A percentile compares a stretch with the other conserved stretches of the same genome.
Conservation (phyloP, 2,113 vertebrate species). For the Theristicus caerulescens region DNA sequence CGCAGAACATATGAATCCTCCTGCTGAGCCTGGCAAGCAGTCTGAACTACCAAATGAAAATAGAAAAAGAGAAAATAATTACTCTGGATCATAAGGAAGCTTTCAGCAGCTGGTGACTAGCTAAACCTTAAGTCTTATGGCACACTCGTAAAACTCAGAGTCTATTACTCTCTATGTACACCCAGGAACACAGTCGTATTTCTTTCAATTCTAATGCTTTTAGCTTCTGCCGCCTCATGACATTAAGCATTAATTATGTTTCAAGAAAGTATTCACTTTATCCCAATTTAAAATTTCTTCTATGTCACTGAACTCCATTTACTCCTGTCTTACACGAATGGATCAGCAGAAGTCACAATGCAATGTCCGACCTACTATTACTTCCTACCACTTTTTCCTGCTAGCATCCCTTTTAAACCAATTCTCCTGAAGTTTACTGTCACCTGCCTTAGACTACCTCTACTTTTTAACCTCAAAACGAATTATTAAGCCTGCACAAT, state of each 20-base stretch:
- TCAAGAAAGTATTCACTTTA: background rate
- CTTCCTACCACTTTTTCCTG: background rate
- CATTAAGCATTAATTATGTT: background rate
- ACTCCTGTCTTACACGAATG: background rate
- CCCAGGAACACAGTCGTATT: rapidly evolving
- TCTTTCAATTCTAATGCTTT: background rate
- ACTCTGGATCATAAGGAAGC: background rate
- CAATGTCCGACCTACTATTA: background rate
- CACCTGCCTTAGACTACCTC: background rate
- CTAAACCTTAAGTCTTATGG: background rate
- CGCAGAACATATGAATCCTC: background rate
- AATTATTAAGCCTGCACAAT: background rate
- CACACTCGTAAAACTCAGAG: background rate
- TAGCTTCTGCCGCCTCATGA: background rate
- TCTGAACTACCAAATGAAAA: background rate
- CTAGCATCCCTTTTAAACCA: background rate
- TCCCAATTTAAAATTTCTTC: background rate
- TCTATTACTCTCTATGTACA: background rate
- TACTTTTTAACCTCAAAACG: background rate
- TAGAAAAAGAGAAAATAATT: background rate
- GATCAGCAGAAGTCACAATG: background rate
- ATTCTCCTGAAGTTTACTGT: background rate
- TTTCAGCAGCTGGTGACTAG: background rate
- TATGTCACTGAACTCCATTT: background rate
- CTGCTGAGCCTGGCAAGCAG: background rate